Base-by-base conservation (phyloP, 2,113 vertebrate genomes). In the Irena cyanogastra region DNA sequence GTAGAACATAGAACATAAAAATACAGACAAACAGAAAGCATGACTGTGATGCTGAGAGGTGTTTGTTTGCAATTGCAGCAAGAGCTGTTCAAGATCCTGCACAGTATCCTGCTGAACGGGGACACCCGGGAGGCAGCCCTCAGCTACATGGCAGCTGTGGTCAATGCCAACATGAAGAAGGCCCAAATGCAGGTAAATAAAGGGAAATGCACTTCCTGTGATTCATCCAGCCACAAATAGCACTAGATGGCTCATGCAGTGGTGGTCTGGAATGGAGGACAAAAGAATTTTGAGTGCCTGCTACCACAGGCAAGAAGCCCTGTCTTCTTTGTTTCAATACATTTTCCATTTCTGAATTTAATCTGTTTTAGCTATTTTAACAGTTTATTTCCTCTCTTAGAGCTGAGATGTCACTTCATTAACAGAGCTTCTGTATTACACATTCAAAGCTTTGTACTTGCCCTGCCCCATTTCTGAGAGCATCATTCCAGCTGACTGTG, bases 91-190 rank as follows among this genome's bases (percentile, higher is more conserved):
- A 99, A 99, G 98, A 98, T 99, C 89, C 98, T 99, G 21, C 99
- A 99, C 64, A 99, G 99, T 54, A 95, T 99, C 95, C 96, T 99
- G 74, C 97, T 99, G 52, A 99, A 99, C 6, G 99, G 99, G 52
- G 99, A 99, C 94, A 99, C 99, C 6, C 98, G 99, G 7, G 99
- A 99, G 91, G 98, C 98, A 4, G 99, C 99, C 56, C 99, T 99
- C 5, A 96, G 97, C 95, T 99, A 99, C 97, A 99, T 99, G 99
- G 99, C 99, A 77, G 98, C 99, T 93, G 44, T 99, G 49, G 99
- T 99, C 96, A 99, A 99, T 68, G 98, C 99, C 96, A 99, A 99
- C 96, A 98, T 99, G 98, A 99, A 99, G 94, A 99, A 99, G 96
- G 99, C 99, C 6, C 99, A 99, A 96, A 99, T 99, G 99, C 99